Conservation (phyloP, 2,113 vertebrate species). For the Hystrix cristata region DNA sequence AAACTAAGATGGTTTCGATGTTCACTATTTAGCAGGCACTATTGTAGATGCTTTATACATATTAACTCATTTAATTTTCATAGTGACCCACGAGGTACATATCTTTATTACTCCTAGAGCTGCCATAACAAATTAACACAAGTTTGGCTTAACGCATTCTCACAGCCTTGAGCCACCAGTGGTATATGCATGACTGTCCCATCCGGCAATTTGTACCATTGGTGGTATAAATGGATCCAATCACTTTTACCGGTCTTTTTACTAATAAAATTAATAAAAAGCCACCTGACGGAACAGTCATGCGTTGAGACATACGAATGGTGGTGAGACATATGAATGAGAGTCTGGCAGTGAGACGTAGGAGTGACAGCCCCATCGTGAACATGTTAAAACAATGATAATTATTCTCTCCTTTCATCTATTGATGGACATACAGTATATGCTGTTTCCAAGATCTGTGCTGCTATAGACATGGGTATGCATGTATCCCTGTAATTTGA, state of each 20-base stretch:
- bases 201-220: neutral
- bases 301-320: no score
- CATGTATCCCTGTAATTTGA: neutral
- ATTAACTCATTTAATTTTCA: constrained; percentile 8
- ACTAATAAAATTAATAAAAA: neutral
- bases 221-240: neutral
- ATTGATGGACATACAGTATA: neutral
- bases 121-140: neutral
- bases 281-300: neutral
- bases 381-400: neutral
- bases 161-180: neutral
- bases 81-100: neutral
- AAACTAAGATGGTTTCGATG: neutral
- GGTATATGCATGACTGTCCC: neutral
- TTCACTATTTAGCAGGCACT: neutral
- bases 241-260: neutral
- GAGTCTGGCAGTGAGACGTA: neutral
- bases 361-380: neutral
- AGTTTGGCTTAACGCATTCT: neutral
- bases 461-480: no score
- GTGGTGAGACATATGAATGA: no score
- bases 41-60: neutral
- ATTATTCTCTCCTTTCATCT: neutral
- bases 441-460: neutral
- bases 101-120: neutral